Percentiles rank a stretch among this genome's conserved stretches.
phyloP scores from a whole-genome alignment of 2,888 invertebrate species.

The Tachystola acroxantha region DNA sequence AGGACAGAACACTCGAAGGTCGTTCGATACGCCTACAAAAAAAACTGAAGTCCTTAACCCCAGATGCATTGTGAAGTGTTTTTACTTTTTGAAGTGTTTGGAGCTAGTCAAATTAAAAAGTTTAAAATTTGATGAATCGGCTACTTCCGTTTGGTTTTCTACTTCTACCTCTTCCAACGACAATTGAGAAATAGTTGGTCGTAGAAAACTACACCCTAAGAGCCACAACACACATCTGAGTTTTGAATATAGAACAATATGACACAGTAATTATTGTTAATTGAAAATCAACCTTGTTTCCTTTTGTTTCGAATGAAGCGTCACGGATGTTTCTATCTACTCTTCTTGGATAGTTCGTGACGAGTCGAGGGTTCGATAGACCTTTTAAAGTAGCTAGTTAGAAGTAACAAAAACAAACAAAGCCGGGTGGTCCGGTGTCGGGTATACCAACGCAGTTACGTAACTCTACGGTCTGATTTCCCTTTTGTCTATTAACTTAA shows the following conservation, averaged over 20 bases:
- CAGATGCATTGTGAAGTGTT: neutral
- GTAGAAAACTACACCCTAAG: too few species aligned
- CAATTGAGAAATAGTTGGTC: too few species aligned
- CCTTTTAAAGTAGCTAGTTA: conserved; percentile 23
- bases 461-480: conserved; percentile 30
- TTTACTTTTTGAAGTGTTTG: conserved; percentile 4
- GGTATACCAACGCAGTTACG: conserved; percentile 23
- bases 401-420: conserved; percentile 48
- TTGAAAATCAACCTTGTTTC: too few species aligned
- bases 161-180: too few species aligned
- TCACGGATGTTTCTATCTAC: too few species aligned
- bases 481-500: conserved; percentile 22
- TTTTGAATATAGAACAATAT: too few species aligned
- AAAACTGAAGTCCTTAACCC: conserved; percentile 8
- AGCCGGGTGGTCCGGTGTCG: conserved; percentile 43
- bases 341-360: neutral
- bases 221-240: too few species aligned
- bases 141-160: too few species aligned
- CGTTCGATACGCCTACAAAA: conserved; percentile 6
- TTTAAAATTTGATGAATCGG: conserved; percentile 9
- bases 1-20: conserved; percentile 6
- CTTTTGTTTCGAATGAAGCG: too few species aligned
- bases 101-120: conserved; percentile 6
- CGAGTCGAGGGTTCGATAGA: conserved; percentile 4
- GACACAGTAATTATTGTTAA: too few species aligned